These are phyloP conservation scores for Eupithecia centaureata DNA, from an alignment of 2,888 invertebrate genomes.

Conservation along the genomic window DNA sequence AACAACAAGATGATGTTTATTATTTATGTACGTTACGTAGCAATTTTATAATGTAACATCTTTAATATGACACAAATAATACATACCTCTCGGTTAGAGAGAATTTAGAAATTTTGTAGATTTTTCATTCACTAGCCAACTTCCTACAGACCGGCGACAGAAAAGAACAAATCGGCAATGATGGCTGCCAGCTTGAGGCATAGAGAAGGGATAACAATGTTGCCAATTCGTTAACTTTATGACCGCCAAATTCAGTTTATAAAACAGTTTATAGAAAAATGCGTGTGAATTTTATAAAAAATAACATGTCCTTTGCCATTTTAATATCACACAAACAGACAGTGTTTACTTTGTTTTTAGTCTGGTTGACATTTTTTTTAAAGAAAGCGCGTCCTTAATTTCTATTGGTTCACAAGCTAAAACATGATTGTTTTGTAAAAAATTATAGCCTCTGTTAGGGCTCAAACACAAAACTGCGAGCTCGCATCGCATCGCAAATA, in stretches of 20 bases:
- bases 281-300: too few relatives aligned
- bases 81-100: slow-evolving; percentile 81
- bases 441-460: too few relatives aligned
- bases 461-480: too few relatives aligned
- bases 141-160: slow-evolving; percentile 83
- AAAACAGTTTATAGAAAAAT: too few relatives aligned
- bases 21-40: background rate
- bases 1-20: slow-evolving; percentile 51
- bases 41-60: background rate
- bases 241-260: background rate
- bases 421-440: too few relatives aligned
- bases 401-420: too few relatives aligned
- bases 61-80: slow-evolving; percentile 8
- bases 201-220: background rate
- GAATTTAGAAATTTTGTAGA: slow-evolving; percentile 68
- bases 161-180: slow-evolving; percentile 86
- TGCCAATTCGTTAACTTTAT: background rate
- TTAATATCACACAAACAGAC: too few relatives aligned
- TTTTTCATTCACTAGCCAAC: slow-evolving; percentile 72
- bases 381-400: too few relatives aligned
- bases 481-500: too few relatives aligned
- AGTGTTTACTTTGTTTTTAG: too few relatives aligned
- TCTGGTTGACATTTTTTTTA: too few relatives aligned
- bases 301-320: too few relatives aligned
- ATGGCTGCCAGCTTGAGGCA: slow-evolving; percentile 65